Evolutionary conservation across 2,797 vertebrate species (phyloP).

Genomic region (Aplochiton taeniatus): DNA sequence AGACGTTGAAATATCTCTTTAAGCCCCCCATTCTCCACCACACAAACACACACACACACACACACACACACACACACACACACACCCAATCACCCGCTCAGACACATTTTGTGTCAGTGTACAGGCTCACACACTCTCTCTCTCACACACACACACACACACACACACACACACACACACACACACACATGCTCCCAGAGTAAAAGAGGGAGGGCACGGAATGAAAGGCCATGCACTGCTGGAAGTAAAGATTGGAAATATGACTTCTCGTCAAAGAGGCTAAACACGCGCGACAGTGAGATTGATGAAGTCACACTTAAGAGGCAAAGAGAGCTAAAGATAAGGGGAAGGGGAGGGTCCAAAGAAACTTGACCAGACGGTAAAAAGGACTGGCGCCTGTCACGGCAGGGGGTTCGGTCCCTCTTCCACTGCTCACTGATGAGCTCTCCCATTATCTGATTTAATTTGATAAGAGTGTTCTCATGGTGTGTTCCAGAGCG

Average conservation of each 20-base stretch:
- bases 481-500: background rate
- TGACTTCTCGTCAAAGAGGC: background rate
- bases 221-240: background rate
- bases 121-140: too few species aligned
- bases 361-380: background rate
- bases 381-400: background rate
- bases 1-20: too few species aligned
- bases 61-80: background rate
- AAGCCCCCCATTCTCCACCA: background rate
- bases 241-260: background rate
- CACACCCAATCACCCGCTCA: background rate
- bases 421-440: background rate
- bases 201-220: background rate
- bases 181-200: slow-evolving; percentile 1
- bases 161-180: background rate
- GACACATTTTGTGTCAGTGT: too few species aligned
- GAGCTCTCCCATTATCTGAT: background rate
- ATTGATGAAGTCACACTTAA: background rate
- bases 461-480: slow-evolving; percentile 1
- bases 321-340: background rate
- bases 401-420: background rate
- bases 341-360: background rate
- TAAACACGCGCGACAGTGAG: slow-evolving; percentile 3
- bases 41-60: background rate
- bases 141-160: background rate